These are phyloP conservation scores for Syngnathus typhle DNA, from an alignment of 2,113 vertebrate species.

Conservation along the genomic window DNA sequence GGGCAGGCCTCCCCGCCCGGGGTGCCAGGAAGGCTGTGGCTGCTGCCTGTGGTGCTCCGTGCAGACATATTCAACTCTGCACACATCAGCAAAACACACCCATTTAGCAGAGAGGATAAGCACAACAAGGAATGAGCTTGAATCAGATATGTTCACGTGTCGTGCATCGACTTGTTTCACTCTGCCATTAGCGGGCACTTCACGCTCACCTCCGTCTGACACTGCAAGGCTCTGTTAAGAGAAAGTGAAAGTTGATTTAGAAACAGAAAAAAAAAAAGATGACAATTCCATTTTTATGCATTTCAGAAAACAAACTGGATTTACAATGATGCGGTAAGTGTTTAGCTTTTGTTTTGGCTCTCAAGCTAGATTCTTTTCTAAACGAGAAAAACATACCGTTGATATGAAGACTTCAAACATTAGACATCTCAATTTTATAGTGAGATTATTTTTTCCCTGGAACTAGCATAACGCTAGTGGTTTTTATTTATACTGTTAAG, in stretches of 20 bases:
- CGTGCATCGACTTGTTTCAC: slow-evolving; percentile 45
- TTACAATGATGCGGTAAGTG: no score
- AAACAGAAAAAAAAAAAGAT: not conserved
- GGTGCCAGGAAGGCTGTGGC: slow-evolving; percentile 75
- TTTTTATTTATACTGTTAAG: not conserved
- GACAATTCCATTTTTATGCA: not conserved
- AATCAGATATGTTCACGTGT: slow-evolving; percentile 21
- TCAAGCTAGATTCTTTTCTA: no score
- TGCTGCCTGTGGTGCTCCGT: slow-evolving; percentile 71
- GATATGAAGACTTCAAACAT: not conserved
- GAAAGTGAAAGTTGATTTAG: slow-evolving; percentile 23
- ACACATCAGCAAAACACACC: slow-evolving; percentile 38
- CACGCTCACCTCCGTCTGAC: slow-evolving; percentile 77
- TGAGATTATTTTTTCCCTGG: no score
- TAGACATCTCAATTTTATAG: not conserved
- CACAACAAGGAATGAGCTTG: slow-evolving; percentile 12
- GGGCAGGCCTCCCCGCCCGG: slow-evolving; percentile 56
- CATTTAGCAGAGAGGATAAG: slow-evolving; percentile 27
- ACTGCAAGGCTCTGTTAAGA: slow-evolving; percentile 71
- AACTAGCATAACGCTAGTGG: no score
- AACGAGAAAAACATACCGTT: no score
- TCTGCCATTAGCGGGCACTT: slow-evolving; percentile 15
- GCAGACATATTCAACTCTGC: slow-evolving; percentile 70
- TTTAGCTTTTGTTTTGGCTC: no score
- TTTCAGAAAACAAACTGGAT: not conserved